A percentile compares a stretch with the other conserved stretches of the same genome.
Evolutionary conservation across 2,888 invertebrate species (phyloP).

Genomic region (Polietes domitor): DNA sequence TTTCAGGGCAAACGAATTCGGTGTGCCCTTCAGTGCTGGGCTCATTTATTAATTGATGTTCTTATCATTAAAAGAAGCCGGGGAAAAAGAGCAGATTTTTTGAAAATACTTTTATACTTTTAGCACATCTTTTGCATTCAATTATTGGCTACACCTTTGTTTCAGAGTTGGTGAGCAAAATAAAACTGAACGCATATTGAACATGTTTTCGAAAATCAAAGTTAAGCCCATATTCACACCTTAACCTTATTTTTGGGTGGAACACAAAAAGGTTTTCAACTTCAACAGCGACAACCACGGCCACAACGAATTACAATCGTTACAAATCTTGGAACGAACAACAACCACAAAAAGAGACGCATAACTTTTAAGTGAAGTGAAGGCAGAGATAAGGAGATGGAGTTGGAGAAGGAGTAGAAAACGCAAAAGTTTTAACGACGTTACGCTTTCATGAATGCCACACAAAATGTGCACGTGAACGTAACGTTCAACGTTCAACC

Average conservation of each 20-base stretch:
- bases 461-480: conserved; percentile 34
- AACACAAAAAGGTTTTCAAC: neutral
- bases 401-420: no score
- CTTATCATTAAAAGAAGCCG: neutral
- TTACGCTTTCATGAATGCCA: conserved; percentile 31
- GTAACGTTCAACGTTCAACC: neutral
- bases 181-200: neutral
- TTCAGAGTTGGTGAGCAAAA: neutral
- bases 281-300: neutral
- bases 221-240: conserved; percentile 35
- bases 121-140: conserved; percentile 29
- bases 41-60: conserved; percentile 15
- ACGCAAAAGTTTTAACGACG: conserved; percentile 41
- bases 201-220: neutral
- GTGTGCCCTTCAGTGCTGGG: neutral
- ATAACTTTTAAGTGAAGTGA: conserved; percentile 26
- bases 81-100: neutral
- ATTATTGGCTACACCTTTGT: conserved; percentile 14
- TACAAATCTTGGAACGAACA: neutral
- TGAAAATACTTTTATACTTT: neutral
- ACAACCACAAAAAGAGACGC: conserved; percentile 35
- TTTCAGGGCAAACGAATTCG: no score
- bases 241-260: conserved; percentile 1
- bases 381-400: neutral
- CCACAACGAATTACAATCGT: conserved; percentile 19